Evolutionary conservation across 2,888 invertebrate genomes (phyloP).

Genomic region (Branchipolynoe longqiensis): DNA sequence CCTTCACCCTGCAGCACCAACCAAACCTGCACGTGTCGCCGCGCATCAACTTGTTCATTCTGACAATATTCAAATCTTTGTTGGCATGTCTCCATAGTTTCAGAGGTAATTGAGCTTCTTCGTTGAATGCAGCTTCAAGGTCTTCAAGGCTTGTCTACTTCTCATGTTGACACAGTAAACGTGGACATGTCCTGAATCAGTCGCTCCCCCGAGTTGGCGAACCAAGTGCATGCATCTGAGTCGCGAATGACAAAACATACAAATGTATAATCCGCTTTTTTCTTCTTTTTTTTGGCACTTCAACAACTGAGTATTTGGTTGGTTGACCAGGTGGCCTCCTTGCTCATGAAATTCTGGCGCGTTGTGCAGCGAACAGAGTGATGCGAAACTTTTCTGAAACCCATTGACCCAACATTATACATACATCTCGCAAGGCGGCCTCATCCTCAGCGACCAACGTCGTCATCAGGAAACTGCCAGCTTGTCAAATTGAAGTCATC

Average conservation of each 20-base stretch:
- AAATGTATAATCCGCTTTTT: too few relatives aligned
- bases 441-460: too few relatives aligned
- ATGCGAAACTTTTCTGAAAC: too few relatives aligned
- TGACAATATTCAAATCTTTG: slow-evolving; percentile 5
- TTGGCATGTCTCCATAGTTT: slow-evolving; percentile 29
- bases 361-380: too few relatives aligned
- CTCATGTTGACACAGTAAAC: slow-evolving; percentile 29
- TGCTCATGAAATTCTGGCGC: too few relatives aligned
- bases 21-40: too few relatives aligned
- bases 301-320: slow-evolving; percentile 23
- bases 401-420: not conserved
- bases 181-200: slow-evolving; percentile 17
- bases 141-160: not conserved
- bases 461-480: too few relatives aligned
- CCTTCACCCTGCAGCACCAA: too few relatives aligned
- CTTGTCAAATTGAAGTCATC: not conserved
- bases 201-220: not conserved
- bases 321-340: not conserved
- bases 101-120: slow-evolving; percentile 24
- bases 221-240: not conserved
- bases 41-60: too few relatives aligned
- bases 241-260: too few relatives aligned
- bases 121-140: not conserved
- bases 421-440: too few relatives aligned
- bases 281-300: slow-evolving; percentile 30